These are phyloP conservation scores for Progne subis DNA, from an alignment of 2,113 vertebrate genomes.

Conservation along the genomic window DNA sequence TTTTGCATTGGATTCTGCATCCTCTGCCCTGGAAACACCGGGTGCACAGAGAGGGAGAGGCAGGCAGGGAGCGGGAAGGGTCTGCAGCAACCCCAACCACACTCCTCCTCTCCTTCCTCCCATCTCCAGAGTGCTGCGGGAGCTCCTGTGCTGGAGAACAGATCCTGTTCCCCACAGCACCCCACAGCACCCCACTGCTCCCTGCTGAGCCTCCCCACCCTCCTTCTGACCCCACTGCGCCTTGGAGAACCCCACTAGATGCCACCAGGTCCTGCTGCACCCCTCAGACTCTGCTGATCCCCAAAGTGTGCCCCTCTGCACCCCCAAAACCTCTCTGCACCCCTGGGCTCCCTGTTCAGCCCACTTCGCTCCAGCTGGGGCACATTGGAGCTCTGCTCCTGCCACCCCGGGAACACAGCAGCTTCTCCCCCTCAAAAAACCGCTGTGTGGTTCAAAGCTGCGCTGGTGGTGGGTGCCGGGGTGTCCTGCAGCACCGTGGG, in stretches of 20 bases:
- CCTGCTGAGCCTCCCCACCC: neutral
- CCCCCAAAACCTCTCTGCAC: neutral
- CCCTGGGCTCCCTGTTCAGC: neutral
- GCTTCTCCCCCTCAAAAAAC: accelerated
- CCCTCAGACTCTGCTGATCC: neutral
- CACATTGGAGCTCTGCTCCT: neutral
- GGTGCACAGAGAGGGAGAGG: neutral
- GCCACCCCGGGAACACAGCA: accelerated
- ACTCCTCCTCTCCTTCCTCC: neutral
- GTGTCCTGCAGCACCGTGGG: neutral
- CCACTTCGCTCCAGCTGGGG: accelerated
- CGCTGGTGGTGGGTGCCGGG: accelerated
- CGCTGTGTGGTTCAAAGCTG: accelerated
- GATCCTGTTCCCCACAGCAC: neutral
- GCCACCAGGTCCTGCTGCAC: neutral
- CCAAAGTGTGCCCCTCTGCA: accelerated
- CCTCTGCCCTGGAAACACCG: neutral
- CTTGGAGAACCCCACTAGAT: neutral
- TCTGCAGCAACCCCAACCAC: neutral
- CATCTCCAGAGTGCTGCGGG: accelerated
- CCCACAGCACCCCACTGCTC: neutral
- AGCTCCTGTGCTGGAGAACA: neutral
- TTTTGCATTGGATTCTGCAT: neutral
- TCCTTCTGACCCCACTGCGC: neutral
- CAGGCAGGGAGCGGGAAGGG: neutral